These are phyloP conservation scores for Sinopyrophorus schimmeli DNA, from an alignment of 2,888 invertebrate species.

Conservation along the genomic window DNA sequence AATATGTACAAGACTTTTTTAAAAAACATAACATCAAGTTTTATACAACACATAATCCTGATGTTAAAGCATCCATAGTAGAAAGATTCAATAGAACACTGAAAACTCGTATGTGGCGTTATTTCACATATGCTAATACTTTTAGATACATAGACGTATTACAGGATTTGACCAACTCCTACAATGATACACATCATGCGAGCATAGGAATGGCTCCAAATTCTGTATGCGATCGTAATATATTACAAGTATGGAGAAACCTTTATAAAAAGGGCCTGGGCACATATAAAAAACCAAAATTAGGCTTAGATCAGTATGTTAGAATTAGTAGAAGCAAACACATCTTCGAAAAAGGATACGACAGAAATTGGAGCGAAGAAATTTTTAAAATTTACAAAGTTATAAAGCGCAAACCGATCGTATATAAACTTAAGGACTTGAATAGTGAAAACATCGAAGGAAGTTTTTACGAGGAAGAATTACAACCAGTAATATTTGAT, in stretches of 20 bases:
- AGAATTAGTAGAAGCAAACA: slow-evolving; percentile 33
- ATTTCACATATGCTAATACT: neutral
- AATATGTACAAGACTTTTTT: neutral
- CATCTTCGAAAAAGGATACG: slow-evolving; percentile 36
- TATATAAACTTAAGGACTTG: slow-evolving; percentile 31
- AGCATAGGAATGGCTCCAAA: neutral
- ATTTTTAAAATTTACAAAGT: slow-evolving; percentile 35
- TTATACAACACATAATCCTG: too few relatives aligned
- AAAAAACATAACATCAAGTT: neutral
- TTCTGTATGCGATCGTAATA: neutral
- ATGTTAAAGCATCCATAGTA: too few relatives aligned
- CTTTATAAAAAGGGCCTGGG: neutral
- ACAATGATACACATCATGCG: too few relatives aligned
- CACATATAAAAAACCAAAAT: too few relatives aligned
- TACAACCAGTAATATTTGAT: slow-evolving; percentile 1
- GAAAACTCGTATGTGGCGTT: neutral
- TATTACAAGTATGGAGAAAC: neutral
- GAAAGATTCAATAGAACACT: too few relatives aligned
- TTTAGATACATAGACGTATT: too few relatives aligned
- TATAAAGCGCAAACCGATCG: slow-evolving; percentile 29
- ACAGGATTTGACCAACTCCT: too few relatives aligned
- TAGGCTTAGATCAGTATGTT: neutral
- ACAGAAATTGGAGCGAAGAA: slow-evolving; percentile 37
- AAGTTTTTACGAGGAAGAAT: slow-evolving; percentile 4
- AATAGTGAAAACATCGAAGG: slow-evolving; percentile 2